Evolutionary conservation across 2,113 vertebrate genomes (phyloP).

Genomic region (Cyphomyrus discorhynchus): DNA sequence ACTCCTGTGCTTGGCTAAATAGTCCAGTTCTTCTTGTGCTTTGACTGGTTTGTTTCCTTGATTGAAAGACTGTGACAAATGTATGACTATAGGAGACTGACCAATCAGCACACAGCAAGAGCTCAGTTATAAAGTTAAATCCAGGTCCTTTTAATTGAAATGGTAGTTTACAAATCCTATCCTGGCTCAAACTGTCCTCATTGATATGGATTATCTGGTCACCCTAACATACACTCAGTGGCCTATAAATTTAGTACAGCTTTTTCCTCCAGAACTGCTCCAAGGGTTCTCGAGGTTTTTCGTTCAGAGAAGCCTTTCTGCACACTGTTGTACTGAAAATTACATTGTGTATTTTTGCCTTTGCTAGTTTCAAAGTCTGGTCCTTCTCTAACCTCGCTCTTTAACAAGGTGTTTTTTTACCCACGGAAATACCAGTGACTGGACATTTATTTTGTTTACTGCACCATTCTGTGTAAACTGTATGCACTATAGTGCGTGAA

Average conservation of each 20-base stretch:
- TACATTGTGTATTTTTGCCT: too few species aligned
- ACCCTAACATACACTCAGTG: not conserved
- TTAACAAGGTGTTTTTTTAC: not conserved
- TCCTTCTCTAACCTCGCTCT: not conserved
- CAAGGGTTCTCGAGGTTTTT: too few species aligned
- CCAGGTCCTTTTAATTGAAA: not conserved
- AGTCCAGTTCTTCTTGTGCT: not conserved
- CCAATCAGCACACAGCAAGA: not conserved
- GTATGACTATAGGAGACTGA: not conserved
- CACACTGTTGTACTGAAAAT: too few species aligned
- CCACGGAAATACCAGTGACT: not conserved
- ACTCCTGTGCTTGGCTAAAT: not conserved
- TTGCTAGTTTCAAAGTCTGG: too few species aligned
- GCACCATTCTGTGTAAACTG: not conserved
- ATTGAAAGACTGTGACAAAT: not conserved
- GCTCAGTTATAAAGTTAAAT: not conserved
- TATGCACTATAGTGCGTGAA: not conserved
- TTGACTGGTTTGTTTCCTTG: not conserved
- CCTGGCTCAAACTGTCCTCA: not conserved
- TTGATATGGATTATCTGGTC: not conserved
- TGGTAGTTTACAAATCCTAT: not conserved
- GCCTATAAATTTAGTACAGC: too few species aligned
- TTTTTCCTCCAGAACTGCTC: too few species aligned
- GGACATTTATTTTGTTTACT: not conserved
- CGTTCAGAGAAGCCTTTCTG: too few species aligned